Conservation (phyloP, 1,140 invertebrate genomes). For the Pseudachorutes palmiensis region DNA sequence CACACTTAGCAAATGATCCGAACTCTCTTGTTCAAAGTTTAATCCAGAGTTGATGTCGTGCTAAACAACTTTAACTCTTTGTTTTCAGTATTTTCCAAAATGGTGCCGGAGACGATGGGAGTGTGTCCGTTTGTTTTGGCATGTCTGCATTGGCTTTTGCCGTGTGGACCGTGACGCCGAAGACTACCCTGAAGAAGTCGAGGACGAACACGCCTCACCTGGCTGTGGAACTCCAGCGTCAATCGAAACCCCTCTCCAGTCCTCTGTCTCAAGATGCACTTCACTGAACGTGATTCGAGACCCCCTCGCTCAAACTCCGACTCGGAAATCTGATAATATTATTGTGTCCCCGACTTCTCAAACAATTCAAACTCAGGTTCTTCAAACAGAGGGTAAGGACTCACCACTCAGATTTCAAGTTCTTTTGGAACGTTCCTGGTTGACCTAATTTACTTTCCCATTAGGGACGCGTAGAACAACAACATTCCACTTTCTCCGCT, state of each 20-base stretch:
- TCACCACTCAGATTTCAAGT: not conserved
- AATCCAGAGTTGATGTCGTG: too few relatives aligned
- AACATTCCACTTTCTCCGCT: not conserved
- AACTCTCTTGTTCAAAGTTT: too few relatives aligned
- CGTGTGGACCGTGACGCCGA: slow-evolving; percentile 40
- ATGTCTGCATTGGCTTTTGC: slow-evolving; percentile 40
- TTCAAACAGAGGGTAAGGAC: slow-evolving; percentile 1
- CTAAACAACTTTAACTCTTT: not conserved
- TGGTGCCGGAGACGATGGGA: slow-evolving; percentile 31
- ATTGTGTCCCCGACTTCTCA: not conserved
- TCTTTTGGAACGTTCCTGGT: not conserved
- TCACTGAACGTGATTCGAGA: slow-evolving; percentile 72
- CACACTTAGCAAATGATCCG: too few relatives aligned
- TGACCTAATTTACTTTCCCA: not conserved
- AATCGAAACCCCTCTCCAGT: slow-evolving; percentile 70
- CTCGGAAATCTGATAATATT: slow-evolving; percentile 38
- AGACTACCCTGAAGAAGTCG: slow-evolving; percentile 37
- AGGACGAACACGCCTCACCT: slow-evolving; percentile 37
- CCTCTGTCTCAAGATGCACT: slow-evolving; percentile 68
- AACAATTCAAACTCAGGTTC: not conserved
- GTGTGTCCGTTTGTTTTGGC: slow-evolving; percentile 24
- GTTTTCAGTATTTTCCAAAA: slow-evolving; percentile 24
- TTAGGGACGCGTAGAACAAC: not conserved
- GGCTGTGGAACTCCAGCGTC: slow-evolving; percentile 61
- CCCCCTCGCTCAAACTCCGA: slow-evolving; percentile 49